Percentiles rank a stretch among this genome's conserved stretches.
Evolutionary conservation across 2,888 invertebrate species (phyloP).

Genomic region (Pantelozetes paolii): DNA sequence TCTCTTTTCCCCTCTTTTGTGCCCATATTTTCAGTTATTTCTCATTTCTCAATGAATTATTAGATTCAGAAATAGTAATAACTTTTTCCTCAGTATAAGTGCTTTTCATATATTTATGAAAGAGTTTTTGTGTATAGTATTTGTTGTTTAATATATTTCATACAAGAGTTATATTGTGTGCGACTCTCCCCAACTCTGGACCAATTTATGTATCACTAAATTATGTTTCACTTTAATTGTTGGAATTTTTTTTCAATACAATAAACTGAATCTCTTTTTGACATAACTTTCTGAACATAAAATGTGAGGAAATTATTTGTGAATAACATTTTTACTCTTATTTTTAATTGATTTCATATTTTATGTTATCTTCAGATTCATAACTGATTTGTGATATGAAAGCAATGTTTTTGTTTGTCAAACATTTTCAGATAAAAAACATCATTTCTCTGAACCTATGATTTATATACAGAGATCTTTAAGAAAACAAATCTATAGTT

Average conservation of each 20-base stretch:
- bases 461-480: too few species aligned
- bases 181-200: neutral
- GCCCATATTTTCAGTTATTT: neutral
- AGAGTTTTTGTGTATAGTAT: neutral
- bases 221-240: conserved; percentile 17
- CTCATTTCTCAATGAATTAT: neutral
- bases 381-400: neutral
- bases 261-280: neutral
- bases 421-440: neutral
- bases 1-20: neutral
- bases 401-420: neutral
- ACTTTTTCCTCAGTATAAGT: neutral
- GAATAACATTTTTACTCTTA: neutral
- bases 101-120: neutral
- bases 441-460: too few species aligned
- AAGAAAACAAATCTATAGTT: too few species aligned
- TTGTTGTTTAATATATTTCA: neutral
- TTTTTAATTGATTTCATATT: neutral
- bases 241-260: neutral
- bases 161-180: neutral
- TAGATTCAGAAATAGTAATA: neutral
- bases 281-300: too few species aligned
- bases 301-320: too few species aligned
- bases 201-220: neutral
- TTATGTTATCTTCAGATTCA: neutral